Base-by-base conservation (phyloP, 2,797 vertebrate genomes). In the Mus caroli region DNA sequence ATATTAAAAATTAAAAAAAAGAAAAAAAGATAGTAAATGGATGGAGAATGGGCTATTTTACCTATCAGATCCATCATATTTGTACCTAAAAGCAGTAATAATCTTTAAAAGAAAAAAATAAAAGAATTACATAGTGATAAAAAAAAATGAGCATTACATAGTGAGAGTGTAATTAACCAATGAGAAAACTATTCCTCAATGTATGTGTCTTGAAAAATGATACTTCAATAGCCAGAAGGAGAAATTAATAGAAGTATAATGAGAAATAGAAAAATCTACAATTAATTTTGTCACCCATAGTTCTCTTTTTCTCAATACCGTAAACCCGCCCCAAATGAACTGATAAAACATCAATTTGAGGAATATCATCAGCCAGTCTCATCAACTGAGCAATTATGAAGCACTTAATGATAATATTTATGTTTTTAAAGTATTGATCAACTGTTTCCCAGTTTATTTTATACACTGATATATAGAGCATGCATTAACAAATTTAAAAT, bases 41-140 rank as follows among this genome's bases (percentile, higher is more conserved):
- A 92, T 60, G 9, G 67, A 75, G 58, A 94, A 93, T 96, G 96
- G 91, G 80, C 79, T 85, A 73, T 88, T 97, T 93, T 94, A 89
- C 62, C 92, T 84, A 96, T 89, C 60, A 88, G 67, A 67, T 75
- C 60, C n/a, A 96, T 75, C 83, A 89, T 75, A 85, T 60, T 40
- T 93, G 67, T 82, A 96, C n/a, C 67, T 95, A 92, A 94, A 95
- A 92, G 87, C 84, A 92, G 86, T 58, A 92, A 71, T 15, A 82
- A 64, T 37, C 93, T 78, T 92, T 78, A 62, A 40, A 79, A 67
- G 79, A 82, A 83, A 58, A 28, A 28, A 90, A 76, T 89, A 43
- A 76, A 80, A 93, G 14, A 26, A 91, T 92, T 91, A 88, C 94
- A 52, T 88, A 43, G 94, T 75, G 31, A 92, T 89, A 95, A 94